These are phyloP conservation scores for Colinus virginianus DNA, from an alignment of 2,113 vertebrate genomes.

Conservation along the genomic window DNA sequence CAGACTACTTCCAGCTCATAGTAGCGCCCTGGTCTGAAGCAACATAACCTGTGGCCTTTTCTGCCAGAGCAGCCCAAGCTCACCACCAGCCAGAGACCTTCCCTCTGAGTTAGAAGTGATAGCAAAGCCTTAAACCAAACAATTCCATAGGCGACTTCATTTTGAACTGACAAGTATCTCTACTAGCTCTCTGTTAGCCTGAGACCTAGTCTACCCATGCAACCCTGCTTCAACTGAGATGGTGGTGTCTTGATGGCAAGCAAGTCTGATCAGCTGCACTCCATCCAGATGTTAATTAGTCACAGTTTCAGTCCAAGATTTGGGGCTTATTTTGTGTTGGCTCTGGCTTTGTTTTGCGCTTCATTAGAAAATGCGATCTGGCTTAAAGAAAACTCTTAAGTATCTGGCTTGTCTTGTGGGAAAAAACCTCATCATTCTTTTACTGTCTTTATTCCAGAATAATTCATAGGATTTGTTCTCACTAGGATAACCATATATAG, in stretches of 20 bases:
- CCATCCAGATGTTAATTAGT: neutral
- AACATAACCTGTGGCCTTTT: neutral
- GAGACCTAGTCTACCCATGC: neutral
- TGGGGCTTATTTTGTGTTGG: neutral
- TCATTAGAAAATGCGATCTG: slow-evolving; percentile 13
- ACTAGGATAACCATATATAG: neutral
- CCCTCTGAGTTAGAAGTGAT: neutral
- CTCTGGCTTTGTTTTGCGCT: neutral
- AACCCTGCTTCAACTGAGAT: neutral
- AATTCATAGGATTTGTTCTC: neutral
- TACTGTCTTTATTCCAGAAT: slow-evolving; percentile 2
- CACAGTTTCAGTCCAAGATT: neutral
- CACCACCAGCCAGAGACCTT: neutral
- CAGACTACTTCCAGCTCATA: neutral
- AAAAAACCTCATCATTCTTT: neutral
- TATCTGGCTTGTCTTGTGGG: neutral
- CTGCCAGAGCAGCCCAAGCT: neutral
- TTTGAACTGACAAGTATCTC: neutral
- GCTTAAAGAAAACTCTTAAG: neutral
- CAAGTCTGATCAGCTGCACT: neutral
- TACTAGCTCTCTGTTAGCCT: accelerated
- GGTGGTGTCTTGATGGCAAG: neutral
- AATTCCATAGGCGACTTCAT: neutral
- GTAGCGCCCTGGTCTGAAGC: neutral
- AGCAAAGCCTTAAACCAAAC: neutral